Conservation (phyloP, 1,140 invertebrate species). For the Physella acuta region DNA sequence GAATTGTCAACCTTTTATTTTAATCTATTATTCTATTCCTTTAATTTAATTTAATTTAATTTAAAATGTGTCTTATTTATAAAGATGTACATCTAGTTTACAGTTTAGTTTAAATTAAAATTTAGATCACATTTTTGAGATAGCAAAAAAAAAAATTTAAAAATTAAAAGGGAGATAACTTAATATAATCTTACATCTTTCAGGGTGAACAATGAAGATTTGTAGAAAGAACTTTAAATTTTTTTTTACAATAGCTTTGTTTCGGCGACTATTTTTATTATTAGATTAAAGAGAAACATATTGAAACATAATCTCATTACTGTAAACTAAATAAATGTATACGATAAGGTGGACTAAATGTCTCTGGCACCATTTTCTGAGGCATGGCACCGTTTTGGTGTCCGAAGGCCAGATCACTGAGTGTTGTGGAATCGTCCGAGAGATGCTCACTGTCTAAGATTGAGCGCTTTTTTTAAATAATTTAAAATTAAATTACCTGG, state of each 20-base stretch:
- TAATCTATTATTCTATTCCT: too few relatives aligned
- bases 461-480: background rate
- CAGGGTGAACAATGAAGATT: background rate
- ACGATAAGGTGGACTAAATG: too few relatives aligned
- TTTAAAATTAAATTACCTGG: conserved; percentile 36
- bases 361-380: background rate
- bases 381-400: conserved; percentile 8
- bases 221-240: background rate
- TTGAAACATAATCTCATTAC: background rate
- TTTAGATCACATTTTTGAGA: too few relatives aligned
- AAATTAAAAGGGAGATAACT: too few relatives aligned
- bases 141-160: too few relatives aligned
- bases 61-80: background rate
- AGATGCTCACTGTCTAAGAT: background rate
- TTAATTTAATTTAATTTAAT: background rate
- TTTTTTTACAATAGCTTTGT: background rate
- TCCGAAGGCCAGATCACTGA: conserved; percentile 2
- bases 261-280: background rate
- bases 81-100: too few relatives aligned
- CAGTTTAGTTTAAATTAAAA: background rate
- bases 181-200: background rate
- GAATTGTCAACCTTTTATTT: too few relatives aligned
- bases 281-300: background rate
- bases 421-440: background rate
- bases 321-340: background rate